phyloP scores from a whole-genome alignment of 2,113 vertebrate genomes.

The Prietella phreatophila region DNA sequence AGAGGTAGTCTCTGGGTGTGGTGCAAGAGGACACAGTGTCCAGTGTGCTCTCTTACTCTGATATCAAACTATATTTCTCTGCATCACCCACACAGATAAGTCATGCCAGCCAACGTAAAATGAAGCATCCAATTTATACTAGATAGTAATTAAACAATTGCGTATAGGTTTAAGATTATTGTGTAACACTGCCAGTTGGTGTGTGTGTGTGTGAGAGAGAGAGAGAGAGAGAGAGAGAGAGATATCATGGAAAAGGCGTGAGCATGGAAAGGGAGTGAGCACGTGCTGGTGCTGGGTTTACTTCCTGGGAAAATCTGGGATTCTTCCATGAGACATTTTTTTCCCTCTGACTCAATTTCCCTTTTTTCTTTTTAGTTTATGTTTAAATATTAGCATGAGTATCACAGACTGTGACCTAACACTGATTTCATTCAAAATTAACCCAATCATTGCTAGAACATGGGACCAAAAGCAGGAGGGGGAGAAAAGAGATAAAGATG shows the following conservation, averaged over 20 bases:
- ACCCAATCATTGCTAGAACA: constrained; percentile 18
- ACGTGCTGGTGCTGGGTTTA: constrained; percentile 10
- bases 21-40: constrained; percentile 15
- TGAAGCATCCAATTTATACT: background rate
- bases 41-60: constrained; percentile 16
- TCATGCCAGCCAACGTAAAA: background rate
- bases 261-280: background rate
- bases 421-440: constrained; percentile 48
- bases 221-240: no score
- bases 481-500: background rate
- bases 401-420: constrained; percentile 57
- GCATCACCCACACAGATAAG: background rate
- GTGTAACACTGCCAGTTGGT: background rate
- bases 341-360: background rate
- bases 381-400: constrained; percentile 42
- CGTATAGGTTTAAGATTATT: background rate
- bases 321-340: constrained; percentile 26
- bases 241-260: background rate
- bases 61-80: constrained; percentile 5
- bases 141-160: constrained; percentile 5
- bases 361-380: constrained; percentile 50
- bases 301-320: constrained; percentile 53
- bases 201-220: background rate
- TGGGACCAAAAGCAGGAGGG: constrained; percentile 8
- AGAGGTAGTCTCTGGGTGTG: background rate